Percentiles rank a stretch among this genome's conserved stretches.
Evolutionary conservation across 2,888 invertebrate species (phyloP).

Genomic region (Nomada goodeniana): DNA sequence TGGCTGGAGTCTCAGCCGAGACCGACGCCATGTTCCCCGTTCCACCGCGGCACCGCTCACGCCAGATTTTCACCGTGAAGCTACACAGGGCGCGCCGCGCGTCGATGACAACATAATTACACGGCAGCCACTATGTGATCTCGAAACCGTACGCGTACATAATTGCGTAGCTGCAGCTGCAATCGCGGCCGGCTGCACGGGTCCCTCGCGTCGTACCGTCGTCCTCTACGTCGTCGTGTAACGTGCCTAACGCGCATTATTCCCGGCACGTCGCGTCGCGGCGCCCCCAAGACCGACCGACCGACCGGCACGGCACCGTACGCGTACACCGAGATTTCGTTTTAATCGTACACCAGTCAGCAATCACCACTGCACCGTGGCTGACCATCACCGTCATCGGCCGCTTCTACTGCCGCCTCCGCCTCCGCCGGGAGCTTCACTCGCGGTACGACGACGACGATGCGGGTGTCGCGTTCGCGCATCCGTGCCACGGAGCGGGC

Average conservation of each 20-base stretch:
- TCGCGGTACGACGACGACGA: constrained; percentile 67
- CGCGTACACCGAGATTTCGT: constrained; percentile 64
- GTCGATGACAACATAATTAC: constrained; percentile 82
- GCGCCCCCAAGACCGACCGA: constrained; percentile 63
- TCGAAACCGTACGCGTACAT: constrained; percentile 87
- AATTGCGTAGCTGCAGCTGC: constrained; percentile 85
- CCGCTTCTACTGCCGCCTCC: constrained; percentile 71
- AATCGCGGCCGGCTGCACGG: constrained; percentile 62
- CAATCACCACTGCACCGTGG: constrained; percentile 58
- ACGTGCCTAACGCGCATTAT: constrained; percentile 82
- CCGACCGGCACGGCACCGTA: constrained; percentile 55
- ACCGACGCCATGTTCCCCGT: constrained; percentile 87
- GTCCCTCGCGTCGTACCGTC: constrained; percentile 65
- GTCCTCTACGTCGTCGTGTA: constrained; percentile 69
- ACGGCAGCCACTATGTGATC: constrained; percentile 84
- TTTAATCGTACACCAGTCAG: constrained; percentile 56
- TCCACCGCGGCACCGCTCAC: constrained; percentile 87
- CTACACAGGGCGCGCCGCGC: constrained; percentile 83
- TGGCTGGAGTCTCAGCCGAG: constrained; percentile 86
- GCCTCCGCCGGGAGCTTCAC: constrained; percentile 60
- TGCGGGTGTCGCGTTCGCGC: constrained; percentile 75
- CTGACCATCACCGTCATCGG: constrained; percentile 64
- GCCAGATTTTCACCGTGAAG: constrained; percentile 88
- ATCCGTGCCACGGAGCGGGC: constrained; percentile 77
- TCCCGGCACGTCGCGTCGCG: constrained; percentile 43